A percentile compares a stretch with the other conserved stretches of the same genome.
Evolutionary conservation across 2,888 invertebrate species (phyloP).

Genomic region (Epinotia demarniana): DNA sequence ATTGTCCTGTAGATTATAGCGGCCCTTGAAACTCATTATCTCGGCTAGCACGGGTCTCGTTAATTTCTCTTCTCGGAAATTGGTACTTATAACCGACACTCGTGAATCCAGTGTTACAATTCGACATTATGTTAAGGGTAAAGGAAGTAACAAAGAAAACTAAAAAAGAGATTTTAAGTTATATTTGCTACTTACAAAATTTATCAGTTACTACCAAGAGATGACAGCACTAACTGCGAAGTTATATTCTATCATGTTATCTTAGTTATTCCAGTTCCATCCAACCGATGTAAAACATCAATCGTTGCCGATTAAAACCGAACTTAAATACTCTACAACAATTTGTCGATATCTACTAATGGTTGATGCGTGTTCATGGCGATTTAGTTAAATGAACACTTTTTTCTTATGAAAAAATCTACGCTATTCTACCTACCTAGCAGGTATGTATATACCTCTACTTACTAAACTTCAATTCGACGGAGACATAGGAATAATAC

Average conservation of each 20-base stretch:
- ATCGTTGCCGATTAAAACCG: conserved; percentile 68
- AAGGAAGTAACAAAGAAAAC: too few relatives aligned
- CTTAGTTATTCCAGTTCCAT: conserved; percentile 48
- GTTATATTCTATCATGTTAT: conserved; percentile 17
- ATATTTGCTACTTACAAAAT: neutral
- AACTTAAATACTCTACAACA: conserved; percentile 68
- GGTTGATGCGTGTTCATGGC: neutral
- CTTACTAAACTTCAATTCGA: too few relatives aligned
- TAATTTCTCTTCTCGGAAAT: conserved; percentile 46
- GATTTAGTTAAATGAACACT: neutral
- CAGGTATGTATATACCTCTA: too few relatives aligned
- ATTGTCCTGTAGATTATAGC: conserved; percentile 51
- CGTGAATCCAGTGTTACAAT: neutral
- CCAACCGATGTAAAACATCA: conserved; percentile 58
- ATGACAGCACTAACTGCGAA: neutral
- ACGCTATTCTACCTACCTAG: too few relatives aligned
- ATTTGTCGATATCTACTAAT: conserved; percentile 20
- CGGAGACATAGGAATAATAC: too few relatives aligned
- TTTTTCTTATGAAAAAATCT: too few relatives aligned
- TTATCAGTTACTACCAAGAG: too few relatives aligned
- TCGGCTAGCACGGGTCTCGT: conserved; percentile 50
- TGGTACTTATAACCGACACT: neutral
- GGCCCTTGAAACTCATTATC: conserved; percentile 54
- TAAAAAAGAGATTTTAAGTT: too few relatives aligned
- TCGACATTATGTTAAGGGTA: neutral